Evolutionary conservation across 2,113 vertebrate genomes (phyloP), one percentile per base, ranked within the genome.

Genomic region (Nycticebus coucang): DNA sequence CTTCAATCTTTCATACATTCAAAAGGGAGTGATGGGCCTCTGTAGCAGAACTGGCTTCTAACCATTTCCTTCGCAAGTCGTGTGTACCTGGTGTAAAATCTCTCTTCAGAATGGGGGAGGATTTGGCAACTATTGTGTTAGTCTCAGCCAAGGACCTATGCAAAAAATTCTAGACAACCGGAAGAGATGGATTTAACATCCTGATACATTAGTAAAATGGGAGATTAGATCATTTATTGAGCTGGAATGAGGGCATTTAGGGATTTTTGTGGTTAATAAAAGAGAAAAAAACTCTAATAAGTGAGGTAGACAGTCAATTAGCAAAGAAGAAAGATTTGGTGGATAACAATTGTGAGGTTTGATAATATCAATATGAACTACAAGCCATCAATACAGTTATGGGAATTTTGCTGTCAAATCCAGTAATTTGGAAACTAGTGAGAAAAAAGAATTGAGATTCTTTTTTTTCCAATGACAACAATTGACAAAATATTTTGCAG

Each of bases 181-280:
- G 94, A 96, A 97, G 94, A 91, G 53, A 62, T 91, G 86, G 93
- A 87, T 96, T 96, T 96, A 96, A 96, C 89, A 96, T 97, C 97
- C 95, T 96, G 93, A 81, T 91, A 89, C 89, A 97, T 97, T 95
- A 97, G 93, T 95, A 94, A 97, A 96, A 90, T 93, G 69, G 74
- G 89, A 91, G 66, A 93, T 97, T 97, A 95, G 82, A 87, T 97
- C 94, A 96, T 89, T 96, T 97, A 74, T 91, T 94, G 94, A 97
- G 86, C 71, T 77, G 71, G 64, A 96, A 80, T 9, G 57, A 94
- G 79, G 72, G n/a, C 91, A 96, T 91, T 96, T 94, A 91, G 93
- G 71, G 33, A 96, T 87, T 97, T 96, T 92, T 97, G 97, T 97
- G 91, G 86, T 95, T 97, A 96, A 91, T 95, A 96, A 95, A 94